Conservation (phyloP, 2,797 vertebrate species). For the Okamejei kenojei region DNA sequence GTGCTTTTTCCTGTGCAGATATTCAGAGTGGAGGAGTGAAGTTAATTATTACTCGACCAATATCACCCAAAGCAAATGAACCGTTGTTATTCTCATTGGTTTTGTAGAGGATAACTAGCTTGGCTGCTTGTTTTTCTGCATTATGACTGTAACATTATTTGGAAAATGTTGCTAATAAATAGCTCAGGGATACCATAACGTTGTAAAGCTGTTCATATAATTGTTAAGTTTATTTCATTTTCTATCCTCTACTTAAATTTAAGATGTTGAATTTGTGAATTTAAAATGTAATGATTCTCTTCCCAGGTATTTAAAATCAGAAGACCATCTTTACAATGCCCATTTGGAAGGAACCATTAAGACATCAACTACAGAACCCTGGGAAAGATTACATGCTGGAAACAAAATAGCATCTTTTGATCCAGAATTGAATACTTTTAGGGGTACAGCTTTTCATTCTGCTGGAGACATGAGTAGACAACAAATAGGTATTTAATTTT, state of each 20-base stretch:
- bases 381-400: slow-evolving; percentile 13
- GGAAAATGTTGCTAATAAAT: not conserved
- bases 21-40: not conserved
- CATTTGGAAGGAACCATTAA: not conserved
- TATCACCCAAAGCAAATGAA: not conserved
- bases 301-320: not conserved
- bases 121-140: not conserved
- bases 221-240: not conserved
- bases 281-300: slow-evolving; percentile 10
- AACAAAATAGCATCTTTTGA: not conserved
- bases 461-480: not conserved
- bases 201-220: not conserved
- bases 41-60: not conserved
- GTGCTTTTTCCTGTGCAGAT: not conserved
- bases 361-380: not conserved
- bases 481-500: slow-evolving; percentile 24
- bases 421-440: not conserved
- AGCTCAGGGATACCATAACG: not conserved
- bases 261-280: not conserved
- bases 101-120: not conserved
- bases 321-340: not conserved
- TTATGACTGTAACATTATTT: not conserved
- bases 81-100: not conserved
- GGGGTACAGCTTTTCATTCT: not conserved
- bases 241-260: not conserved